Conservation (phyloP, 2,888 invertebrate species). For the Diarsia rubi region DNA sequence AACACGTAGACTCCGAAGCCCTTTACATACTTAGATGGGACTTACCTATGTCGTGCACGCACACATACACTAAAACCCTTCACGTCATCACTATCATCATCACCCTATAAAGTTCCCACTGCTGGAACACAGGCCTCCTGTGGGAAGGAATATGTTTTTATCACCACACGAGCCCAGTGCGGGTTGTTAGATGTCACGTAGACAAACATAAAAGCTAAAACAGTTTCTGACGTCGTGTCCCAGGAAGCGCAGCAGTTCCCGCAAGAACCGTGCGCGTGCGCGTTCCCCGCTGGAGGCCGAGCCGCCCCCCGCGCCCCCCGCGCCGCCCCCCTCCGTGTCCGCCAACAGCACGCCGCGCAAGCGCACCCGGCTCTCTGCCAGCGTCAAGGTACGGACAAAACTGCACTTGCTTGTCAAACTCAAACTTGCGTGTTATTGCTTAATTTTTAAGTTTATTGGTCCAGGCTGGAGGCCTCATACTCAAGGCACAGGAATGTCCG, state of each 20-base stretch:
- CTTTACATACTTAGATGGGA: background rate
- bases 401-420: no score
- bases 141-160: no score
- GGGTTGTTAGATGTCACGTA: no score
- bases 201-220: background rate
- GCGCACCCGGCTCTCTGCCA: slow-evolving; percentile 87
- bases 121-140: no score
- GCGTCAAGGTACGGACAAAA: slow-evolving; percentile 88
- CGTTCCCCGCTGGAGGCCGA: slow-evolving; percentile 80
- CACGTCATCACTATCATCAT: no score
- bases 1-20: background rate
- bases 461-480: no score
- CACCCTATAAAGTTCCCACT: no score
- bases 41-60: background rate
- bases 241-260: slow-evolving; percentile 84
- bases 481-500: no score
- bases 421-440: no score
- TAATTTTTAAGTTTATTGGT: no score
- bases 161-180: no score
- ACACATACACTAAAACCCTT: background rate
- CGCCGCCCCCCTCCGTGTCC: slow-evolving; percentile 76
- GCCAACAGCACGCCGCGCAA: slow-evolving; percentile 87
- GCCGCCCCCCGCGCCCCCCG: slow-evolving; percentile 67
- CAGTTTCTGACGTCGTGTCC: background rate
- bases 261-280: slow-evolving; percentile 83